Conservation (phyloP, 2,888 invertebrate species). For the Cyclophora albipunctata region DNA sequence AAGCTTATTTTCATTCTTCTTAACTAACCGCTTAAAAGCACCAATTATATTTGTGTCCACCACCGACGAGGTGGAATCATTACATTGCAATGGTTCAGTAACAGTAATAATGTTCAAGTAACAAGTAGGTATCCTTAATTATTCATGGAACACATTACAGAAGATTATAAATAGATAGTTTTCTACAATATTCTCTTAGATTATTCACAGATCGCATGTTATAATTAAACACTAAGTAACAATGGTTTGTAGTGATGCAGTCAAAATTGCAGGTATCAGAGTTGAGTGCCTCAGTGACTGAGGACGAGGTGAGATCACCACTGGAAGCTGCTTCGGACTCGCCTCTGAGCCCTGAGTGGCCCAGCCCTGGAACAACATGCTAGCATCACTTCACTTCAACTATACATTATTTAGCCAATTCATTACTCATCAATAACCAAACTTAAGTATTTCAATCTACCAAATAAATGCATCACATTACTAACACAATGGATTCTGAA, state of each 20-base stretch:
- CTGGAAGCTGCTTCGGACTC: constrained; percentile 73
- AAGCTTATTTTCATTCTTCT: constrained; percentile 74
- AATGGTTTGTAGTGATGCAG: constrained; percentile 77
- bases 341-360: constrained; percentile 80
- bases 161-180: constrained; percentile 78
- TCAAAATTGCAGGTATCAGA: constrained; percentile 79
- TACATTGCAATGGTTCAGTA: constrained; percentile 77
- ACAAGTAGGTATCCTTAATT: constrained; percentile 74
- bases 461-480: too few relatives aligned
- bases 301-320: constrained; percentile 73
- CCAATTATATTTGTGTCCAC: constrained; percentile 75
- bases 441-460: too few relatives aligned
- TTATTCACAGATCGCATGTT: constrained; percentile 83
- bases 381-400: too few relatives aligned
- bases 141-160: constrained; percentile 80
- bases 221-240: constrained; percentile 78
- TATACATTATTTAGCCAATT: too few relatives aligned
- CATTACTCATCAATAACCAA: too few relatives aligned
- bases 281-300: constrained; percentile 69
- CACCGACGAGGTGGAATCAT: constrained; percentile 77
- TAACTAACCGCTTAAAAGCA: constrained; percentile 74
- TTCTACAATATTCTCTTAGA: constrained; percentile 75
- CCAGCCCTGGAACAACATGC: constrained; percentile 71
- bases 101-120: constrained; percentile 75
- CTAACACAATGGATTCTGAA: too few relatives aligned